These are phyloP conservation scores for Numida meleagris DNA, from an alignment of 2,113 vertebrate species.

Conservation along the genomic window DNA sequence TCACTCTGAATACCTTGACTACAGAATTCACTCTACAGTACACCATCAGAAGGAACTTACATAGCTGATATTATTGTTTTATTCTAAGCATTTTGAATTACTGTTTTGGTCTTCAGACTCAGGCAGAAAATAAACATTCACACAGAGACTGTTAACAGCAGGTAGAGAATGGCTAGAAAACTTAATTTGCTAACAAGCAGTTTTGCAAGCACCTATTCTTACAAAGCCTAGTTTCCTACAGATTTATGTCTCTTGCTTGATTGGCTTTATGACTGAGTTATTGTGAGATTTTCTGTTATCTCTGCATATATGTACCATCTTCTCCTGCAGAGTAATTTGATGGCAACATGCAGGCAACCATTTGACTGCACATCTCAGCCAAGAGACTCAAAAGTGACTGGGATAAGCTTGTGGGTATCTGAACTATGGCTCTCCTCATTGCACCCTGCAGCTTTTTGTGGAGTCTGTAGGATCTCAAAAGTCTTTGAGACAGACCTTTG, in stretches of 20 bases:
- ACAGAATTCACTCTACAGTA: background rate
- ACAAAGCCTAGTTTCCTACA: background rate
- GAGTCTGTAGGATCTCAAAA: background rate
- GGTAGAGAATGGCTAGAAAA: background rate
- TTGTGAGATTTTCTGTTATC: background rate
- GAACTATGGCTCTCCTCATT: background rate
- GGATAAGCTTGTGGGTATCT: background rate
- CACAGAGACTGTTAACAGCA: background rate
- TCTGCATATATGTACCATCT: background rate
- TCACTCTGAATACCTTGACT: background rate
- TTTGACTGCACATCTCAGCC: background rate
- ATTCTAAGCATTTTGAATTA: background rate
- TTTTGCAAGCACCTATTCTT: background rate
- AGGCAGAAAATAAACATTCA: background rate
- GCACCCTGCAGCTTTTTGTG: background rate
- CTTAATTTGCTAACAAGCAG: background rate
- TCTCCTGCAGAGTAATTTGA: background rate
- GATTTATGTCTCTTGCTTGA: background rate
- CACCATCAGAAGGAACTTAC: background rate
- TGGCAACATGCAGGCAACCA: background rate
- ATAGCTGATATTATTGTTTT: background rate
- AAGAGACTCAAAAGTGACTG: background rate
- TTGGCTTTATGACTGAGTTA: background rate
- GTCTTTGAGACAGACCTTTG: background rate
- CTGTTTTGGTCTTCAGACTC: background rate